phyloP scores from a whole-genome alignment of 2,797 vertebrate species.

The Anableps anableps region DNA sequence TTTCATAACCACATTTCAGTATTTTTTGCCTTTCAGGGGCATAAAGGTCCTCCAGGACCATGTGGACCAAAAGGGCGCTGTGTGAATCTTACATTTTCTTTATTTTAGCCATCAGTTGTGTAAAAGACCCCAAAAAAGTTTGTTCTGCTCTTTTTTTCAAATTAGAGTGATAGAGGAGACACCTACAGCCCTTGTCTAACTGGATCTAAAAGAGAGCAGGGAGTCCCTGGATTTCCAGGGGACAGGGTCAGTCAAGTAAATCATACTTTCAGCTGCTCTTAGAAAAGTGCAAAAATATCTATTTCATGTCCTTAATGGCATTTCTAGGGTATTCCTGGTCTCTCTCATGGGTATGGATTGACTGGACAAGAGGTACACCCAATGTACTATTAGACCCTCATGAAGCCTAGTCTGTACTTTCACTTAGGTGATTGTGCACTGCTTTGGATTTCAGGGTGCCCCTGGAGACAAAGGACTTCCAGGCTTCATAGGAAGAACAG shows the following conservation, averaged over 20 bases:
- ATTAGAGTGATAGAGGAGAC: conserved; percentile 41
- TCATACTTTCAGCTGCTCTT: neutral
- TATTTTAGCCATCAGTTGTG: neutral
- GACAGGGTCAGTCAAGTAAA: conserved; percentile 70
- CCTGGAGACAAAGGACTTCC: conserved; percentile 54
- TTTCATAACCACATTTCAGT: neutral
- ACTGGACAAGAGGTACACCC: conserved; percentile 52
- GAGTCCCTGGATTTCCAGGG: conserved; percentile 84
- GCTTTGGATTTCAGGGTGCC: conserved; percentile 49
- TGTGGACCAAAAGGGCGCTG: conserved; percentile 66
- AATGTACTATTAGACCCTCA: neutral
- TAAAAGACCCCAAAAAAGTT: neutral
- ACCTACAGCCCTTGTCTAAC: neutral
- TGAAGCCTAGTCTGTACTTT: neutral
- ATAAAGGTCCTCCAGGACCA: conserved; percentile 57
- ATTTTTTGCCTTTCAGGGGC: conserved; percentile 59
- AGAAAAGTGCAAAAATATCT: conserved; percentile 7
- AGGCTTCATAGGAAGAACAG: conserved; percentile 58
- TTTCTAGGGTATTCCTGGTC: conserved; percentile 59
- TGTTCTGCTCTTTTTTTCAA: neutral
- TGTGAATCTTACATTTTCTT: conserved; percentile 45
- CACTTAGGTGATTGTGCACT: conserved; percentile 1
- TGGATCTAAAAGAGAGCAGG: conserved; percentile 85
- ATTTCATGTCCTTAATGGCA: neutral
- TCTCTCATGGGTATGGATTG: conserved; percentile 47